Base-by-base conservation (phyloP, 2,888 invertebrate species). In the Listrodromus nycthemerus region DNA sequence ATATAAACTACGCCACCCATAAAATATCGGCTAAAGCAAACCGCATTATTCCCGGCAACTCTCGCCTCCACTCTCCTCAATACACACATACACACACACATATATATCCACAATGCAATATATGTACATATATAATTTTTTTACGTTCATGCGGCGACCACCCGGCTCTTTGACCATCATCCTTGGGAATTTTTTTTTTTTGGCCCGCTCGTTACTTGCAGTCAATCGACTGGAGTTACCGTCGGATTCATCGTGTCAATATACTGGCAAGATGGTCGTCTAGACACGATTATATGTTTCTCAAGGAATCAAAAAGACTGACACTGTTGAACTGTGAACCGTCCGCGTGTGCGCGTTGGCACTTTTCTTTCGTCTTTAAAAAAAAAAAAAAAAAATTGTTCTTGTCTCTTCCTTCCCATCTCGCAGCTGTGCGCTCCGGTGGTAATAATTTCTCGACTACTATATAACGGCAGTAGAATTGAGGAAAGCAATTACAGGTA, bases 401-500 rank as follows among this genome's bases (percentile, higher is more conserved):
- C 16, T 74, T 33, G 41, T 27, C 63, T 37, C 63, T 61, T 30
- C n/a, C 61, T 27, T 27, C 61, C 61, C 27, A 6, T 24, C 55
- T 55, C 71, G 41, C 71, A 45, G 73, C 73, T 61, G 58, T 55
- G 71, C 3, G 73, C 73, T 61, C 30, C 16, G 27, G 24, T 50
- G 61, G 73, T 73, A 73, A 73, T 73, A 73, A 73, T 73, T 73
- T 45, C 58, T 73, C 30, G 73, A 73, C 58, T 73, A 73, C 41
- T 75, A 48, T 37, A 55, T 50, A 67, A 66, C 67, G 41, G 33
- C 65, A 66, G 65, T 58, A 73, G 88, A 91, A 91, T 91, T 91
- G 91, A 89, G 89, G 88, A 90, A 91, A 91, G 91, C 90, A 92
- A 92, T 92, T 91, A 91, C 87, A 89, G 91, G 90, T 91, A 92